Evolutionary conservation across 2,797 vertebrate species (phyloP), one percentile per base, ranked within the genome.

Genomic region (Mustela erminea): DNA sequence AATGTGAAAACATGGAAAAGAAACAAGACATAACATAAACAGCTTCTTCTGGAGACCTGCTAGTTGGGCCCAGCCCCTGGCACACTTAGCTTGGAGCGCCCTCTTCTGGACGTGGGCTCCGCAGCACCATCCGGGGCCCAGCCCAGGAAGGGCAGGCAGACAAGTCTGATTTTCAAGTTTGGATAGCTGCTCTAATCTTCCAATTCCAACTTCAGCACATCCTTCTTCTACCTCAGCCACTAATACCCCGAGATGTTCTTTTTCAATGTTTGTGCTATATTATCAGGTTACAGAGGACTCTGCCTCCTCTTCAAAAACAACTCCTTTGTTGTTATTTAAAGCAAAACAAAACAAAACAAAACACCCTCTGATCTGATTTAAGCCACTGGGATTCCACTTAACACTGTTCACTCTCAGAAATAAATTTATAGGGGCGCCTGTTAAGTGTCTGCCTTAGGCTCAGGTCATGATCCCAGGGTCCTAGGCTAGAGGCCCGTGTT

Each of bases 51-150:
- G 0, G 2, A 43, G 41, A 13, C 68, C 43, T 23, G 35, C 0
- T 23, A 43, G 17, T 38, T 2, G 64, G 9, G 5, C 4, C 1
- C 1, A 0, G 6, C 0, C 5, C 38, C 2, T n/a, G 0, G 70
- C 96, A 96, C 58, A 4, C 83, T 97, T 91, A 94, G 85, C 89
- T 92, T 32, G 38, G 91, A 49, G 97, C 88, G 95, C 98, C 98
- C 98, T 97, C 98, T 98, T 56, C 97, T 97, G 98, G 97, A 60
- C 66, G 0, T 29, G 1, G 29, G 32, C 52, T 78, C 52, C 64
- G 20, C 6, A 75, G 89, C 82, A 88, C 49, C 84, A 29, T n/a
- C 83, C 25, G 0, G 5, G 25, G 32, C 84, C 38, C 77, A 29
- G 54, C 27, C 49, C 21, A 8, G 21, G 25, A 17, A 54, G 20